Evolutionary conservation across 2,888 invertebrate species (phyloP).

Genomic region (Euzetes globulus): DNA sequence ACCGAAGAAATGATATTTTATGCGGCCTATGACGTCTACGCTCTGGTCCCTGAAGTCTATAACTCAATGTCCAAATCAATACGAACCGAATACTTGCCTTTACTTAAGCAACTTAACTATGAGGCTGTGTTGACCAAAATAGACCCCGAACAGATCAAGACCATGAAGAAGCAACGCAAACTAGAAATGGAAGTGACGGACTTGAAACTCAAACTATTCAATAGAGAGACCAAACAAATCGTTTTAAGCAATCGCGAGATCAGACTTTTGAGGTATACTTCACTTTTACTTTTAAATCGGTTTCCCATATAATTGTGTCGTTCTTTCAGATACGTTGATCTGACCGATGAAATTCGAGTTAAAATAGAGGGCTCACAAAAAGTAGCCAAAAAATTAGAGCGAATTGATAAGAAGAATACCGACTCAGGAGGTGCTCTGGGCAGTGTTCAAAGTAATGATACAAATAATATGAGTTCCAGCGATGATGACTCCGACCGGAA

Average conservation of each 20-base stretch:
- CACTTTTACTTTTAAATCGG: background rate
- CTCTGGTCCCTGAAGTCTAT: conserved; percentile 74
- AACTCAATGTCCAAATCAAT: conserved; percentile 64
- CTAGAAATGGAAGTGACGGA: conserved; percentile 84
- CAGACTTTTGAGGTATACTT: conserved; percentile 60
- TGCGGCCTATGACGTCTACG: conserved; percentile 78
- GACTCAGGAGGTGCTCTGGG: conserved; percentile 52
- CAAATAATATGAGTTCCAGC: conserved; percentile 62
- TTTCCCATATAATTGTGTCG: background rate
- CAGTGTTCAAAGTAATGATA: conserved; percentile 71
- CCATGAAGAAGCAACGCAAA: conserved; percentile 79
- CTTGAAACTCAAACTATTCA: conserved; percentile 64
- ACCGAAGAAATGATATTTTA: conserved; percentile 85
- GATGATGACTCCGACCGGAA: conserved; percentile 41
- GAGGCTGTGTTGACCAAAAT: conserved; percentile 78
- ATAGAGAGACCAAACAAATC: conserved; percentile 62
- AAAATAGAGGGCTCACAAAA: conserved; percentile 82
- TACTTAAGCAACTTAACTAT: conserved; percentile 75
- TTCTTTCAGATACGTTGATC: conserved; percentile 66
- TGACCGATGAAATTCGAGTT: conserved; percentile 85
- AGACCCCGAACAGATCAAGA: conserved; percentile 73
- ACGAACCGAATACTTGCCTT: conserved; percentile 58
- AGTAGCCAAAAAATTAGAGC: conserved; percentile 83
- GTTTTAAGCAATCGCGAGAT: conserved; percentile 87
- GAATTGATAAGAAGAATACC: conserved; percentile 58